Evolutionary conservation across 1,140 invertebrate species (phyloP).

Genomic region (Dryas iulia): DNA sequence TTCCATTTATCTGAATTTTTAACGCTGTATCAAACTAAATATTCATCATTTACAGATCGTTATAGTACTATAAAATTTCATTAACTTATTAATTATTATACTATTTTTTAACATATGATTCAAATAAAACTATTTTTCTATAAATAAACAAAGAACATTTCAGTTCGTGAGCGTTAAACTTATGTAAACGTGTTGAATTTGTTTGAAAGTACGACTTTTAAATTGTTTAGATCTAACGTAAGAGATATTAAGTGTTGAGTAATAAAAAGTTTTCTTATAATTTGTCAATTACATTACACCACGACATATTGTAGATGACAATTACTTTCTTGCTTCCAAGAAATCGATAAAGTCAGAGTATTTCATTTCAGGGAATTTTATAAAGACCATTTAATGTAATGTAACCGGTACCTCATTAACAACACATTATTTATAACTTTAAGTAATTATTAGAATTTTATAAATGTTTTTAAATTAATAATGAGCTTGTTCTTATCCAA

Average conservation of each 20-base stretch:
- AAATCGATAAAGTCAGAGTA: neutral
- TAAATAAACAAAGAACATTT: neutral
- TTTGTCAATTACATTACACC: conserved; percentile 10
- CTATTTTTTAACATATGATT: neutral
- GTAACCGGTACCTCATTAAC: neutral
- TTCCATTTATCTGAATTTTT: too few species aligned
- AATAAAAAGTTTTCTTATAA: conserved; percentile 16
- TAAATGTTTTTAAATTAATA: too few species aligned
- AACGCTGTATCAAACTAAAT: too few species aligned
- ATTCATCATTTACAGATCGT: too few species aligned
- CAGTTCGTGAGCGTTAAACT: conserved; percentile 21
- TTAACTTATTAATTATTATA: too few species aligned
- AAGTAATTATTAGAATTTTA: too few species aligned
- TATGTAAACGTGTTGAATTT: conserved; percentile 35
- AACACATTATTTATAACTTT: too few species aligned
- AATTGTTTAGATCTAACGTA: conserved; percentile 37
- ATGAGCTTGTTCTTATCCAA: too few species aligned
- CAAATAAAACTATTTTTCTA: too few species aligned
- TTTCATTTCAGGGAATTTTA: neutral
- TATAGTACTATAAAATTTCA: too few species aligned
- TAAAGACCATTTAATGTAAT: neutral
- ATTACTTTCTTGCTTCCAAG: neutral
- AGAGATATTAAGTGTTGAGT: conserved; percentile 30
- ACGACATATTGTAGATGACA: neutral
- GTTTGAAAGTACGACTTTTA: conserved; percentile 36